phyloP scores from a whole-genome alignment of 2,113 vertebrate species.

The Oncorhynchus clarkii region DNA sequence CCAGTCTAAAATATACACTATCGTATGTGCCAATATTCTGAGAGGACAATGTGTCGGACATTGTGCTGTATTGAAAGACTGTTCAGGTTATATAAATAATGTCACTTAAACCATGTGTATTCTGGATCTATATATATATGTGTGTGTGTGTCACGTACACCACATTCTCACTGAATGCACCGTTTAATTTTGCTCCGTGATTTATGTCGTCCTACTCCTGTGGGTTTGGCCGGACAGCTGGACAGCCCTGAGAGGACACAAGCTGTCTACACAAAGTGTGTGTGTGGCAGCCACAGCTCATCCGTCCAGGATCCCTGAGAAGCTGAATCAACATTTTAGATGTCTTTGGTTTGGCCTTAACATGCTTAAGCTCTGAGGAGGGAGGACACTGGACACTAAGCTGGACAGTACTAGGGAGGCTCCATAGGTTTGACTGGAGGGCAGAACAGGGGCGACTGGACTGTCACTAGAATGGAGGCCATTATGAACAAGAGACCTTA shows the following conservation, averaged over 20 bases:
- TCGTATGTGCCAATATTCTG: no score
- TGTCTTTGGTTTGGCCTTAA: conserved; percentile 56
- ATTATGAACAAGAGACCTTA: no score
- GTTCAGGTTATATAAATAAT: no score
- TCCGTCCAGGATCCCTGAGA: conserved; percentile 55
- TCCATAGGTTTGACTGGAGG: background rate
- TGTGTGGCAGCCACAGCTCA: conserved; percentile 47
- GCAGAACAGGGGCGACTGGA: no score
- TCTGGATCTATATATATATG: conserved; percentile 18
- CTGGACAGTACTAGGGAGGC: background rate
- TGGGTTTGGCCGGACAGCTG: conserved; percentile 64
- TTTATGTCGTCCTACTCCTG: conserved; percentile 56
- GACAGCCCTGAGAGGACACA: conserved; percentile 25
- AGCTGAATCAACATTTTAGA: conserved; percentile 64
- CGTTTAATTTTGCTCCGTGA: conserved; percentile 51
- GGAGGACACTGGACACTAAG: background rate
- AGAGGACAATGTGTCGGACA: no score
- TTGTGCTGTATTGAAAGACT: no score
- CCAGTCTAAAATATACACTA: no score
- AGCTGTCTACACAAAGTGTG: background rate
- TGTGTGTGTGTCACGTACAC: background rate
- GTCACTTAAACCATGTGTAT: no score
- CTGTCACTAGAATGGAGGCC: no score
- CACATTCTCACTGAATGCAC: conserved; percentile 25
- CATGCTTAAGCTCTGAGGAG: conserved; percentile 12